Base-by-base conservation (phyloP, 2,888 invertebrate species). In the Thelaira solivaga region DNA sequence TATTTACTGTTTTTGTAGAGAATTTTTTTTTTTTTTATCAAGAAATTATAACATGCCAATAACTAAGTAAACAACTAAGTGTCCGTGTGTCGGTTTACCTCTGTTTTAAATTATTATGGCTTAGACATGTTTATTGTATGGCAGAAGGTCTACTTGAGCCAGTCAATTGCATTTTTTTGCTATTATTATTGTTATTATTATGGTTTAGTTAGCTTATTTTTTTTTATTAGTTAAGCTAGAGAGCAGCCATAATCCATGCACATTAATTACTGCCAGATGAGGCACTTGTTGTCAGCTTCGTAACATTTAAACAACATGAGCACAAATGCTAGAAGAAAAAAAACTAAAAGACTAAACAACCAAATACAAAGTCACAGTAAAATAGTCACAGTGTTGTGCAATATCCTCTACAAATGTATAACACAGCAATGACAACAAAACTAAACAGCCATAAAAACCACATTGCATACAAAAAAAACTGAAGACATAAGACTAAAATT, bases 341-440 rank as follows among this genome's bases (percentile, higher is more conserved):
- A 72, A 79, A 26, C 59, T 59, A 57, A 77, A 55, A 65, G 68
- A 74, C 72, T 72, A 79, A 76, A 62, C 45, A 41, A 61, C 65
- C 51, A 81, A 59, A 59, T 31, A 78, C 74, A 71, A 77, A 72
- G 68, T 80, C 75, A 72, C 71, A 80, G 53, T 62, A 73, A 76
- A 65, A 80, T 65, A 78, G 61, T 75, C 71, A 68, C 78, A 80
- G 69, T n/a, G n/a, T 80, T 79, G 79, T 76, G 81, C 76, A 82
- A 81, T 79, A 69, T 74, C 71, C 75, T 72, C 65, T 72, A 64
- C 49, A 77, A 76, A 71, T 73, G 69, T 76, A 67, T 72, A 80
- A 57, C 67, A 68, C 39, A 41, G 31, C 29, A 69, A 53, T 41
- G 72, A 62, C 69, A 62, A 67, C 26, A 45, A 2, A 34, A 24